Conservation (phyloP, 2,797 vertebrate species). For the Otolemur crassicaudatus region DNA sequence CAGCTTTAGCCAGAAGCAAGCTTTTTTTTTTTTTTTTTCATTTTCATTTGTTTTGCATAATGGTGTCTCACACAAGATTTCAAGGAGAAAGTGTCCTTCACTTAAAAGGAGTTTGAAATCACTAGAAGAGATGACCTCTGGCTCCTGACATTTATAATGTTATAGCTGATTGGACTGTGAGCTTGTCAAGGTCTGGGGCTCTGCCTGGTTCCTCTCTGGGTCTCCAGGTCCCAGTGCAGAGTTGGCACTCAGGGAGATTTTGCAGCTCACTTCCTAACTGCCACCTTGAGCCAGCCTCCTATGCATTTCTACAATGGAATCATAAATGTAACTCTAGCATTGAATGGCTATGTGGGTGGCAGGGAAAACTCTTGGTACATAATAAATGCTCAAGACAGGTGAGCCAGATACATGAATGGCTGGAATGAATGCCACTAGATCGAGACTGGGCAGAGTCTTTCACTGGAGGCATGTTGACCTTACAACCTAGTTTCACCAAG, state of each 20-base stretch:
- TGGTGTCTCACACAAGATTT: not conserved
- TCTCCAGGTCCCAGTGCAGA: not conserved
- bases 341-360: not conserved
- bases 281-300: not conserved
- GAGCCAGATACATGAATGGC: fast-evolving
- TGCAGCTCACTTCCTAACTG: not conserved
- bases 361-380: not conserved
- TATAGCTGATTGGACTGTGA: no score
- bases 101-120: not conserved
- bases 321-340: fast-evolving
- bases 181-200: not conserved
- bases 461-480: not conserved
- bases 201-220: not conserved
- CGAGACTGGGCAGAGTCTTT: not conserved
- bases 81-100: conserved; percentile 10
- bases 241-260: fast-evolving
- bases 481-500: not conserved
- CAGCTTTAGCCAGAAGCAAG: not conserved
- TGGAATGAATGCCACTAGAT: not conserved
- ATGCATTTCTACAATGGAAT: not conserved
- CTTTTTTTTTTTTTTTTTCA: not conserved
- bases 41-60: not conserved
- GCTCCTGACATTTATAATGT: not conserved
- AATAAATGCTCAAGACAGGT: not conserved
- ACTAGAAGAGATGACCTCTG: not conserved